Conservation (phyloP, 1,140 invertebrate species). For the Drosophila subobscura region DNA sequence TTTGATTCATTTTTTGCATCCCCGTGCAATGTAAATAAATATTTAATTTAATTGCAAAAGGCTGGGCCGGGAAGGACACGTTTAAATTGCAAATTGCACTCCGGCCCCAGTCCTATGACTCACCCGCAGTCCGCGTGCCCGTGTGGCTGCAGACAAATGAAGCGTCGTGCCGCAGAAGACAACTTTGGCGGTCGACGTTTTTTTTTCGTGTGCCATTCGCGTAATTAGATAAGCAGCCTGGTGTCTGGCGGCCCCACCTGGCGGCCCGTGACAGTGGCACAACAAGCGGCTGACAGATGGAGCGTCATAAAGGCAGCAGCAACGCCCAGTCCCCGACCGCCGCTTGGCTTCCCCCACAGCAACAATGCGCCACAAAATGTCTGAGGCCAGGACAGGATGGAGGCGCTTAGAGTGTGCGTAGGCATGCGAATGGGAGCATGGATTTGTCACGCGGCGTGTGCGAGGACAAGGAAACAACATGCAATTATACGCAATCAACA, state of each 20-base stretch:
- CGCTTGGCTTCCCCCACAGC: slow-evolving; percentile 6
- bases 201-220: slow-evolving; percentile 72
- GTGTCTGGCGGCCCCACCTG: slow-evolving; percentile 30
- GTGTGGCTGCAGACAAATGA: slow-evolving; percentile 71
- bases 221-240: slow-evolving; percentile 75
- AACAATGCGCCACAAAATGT: slow-evolving; percentile 70
- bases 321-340: background rate
- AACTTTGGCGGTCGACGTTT: slow-evolving; percentile 45
- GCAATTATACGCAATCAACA: slow-evolving; percentile 81
- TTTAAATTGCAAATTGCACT: slow-evolving; percentile 75
- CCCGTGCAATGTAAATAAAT: slow-evolving; percentile 55
- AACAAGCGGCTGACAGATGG: slow-evolving; percentile 76
- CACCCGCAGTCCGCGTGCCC: slow-evolving; percentile 1
- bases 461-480: slow-evolving; percentile 63
- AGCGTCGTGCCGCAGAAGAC: slow-evolving; percentile 72
- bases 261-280: slow-evolving; percentile 31
- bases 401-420: background rate
- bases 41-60: slow-evolving; percentile 77
- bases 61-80: slow-evolving; percentile 44
- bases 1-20: slow-evolving; percentile 8
- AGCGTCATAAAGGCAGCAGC: slow-evolving; percentile 70
- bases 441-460: slow-evolving; percentile 42
- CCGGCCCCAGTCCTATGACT: background rate
- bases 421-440: background rate
- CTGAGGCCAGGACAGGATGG: slow-evolving; percentile 50